phyloP scores from a whole-genome alignment of 2,888 invertebrate species.

The Clanis bilineata region DNA sequence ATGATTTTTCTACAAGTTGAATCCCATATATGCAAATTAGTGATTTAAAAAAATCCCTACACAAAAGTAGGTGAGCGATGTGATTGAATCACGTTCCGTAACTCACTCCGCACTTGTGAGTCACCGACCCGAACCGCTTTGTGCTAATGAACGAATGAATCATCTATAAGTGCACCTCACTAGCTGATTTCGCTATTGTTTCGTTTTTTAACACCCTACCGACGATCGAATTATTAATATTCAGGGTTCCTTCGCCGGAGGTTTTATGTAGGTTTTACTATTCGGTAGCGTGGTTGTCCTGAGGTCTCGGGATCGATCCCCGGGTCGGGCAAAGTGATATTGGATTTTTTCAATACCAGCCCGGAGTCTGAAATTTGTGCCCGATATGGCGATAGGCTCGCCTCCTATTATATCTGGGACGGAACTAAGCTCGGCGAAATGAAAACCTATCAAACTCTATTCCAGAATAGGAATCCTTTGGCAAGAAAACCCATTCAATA shows the following conservation, averaged over 20 bases:
- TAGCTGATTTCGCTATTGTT: conserved; percentile 1
- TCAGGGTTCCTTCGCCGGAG: neutral
- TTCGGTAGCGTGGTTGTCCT: too few species aligned
- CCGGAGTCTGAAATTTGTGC: too few species aligned
- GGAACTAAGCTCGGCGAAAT: too few species aligned
- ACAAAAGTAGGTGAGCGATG: neutral
- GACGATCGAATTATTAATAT: conserved; percentile 3
- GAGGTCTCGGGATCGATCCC: too few species aligned
- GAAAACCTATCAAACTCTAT: neutral
- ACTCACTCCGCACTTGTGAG: conserved; percentile 9
- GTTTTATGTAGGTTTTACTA: neutral
- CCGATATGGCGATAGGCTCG: too few species aligned
- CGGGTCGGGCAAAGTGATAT: too few species aligned
- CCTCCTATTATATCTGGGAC: too few species aligned
- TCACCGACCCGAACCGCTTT: neutral
- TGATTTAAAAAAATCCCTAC: neutral
- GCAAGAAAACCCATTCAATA: neutral
- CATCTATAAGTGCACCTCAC: conserved; percentile 1
- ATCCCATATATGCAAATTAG: neutral
- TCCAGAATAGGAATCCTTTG: neutral
- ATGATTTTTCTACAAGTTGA: too few species aligned
- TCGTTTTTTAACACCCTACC: conserved; percentile 4
- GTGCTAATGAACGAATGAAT: conserved; percentile 10
- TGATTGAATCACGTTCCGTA: conserved; percentile 7
- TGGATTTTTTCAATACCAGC: too few species aligned